Conservation (phyloP, 2,797 vertebrate genomes). For the Halcyon smyrnensis region DNA sequence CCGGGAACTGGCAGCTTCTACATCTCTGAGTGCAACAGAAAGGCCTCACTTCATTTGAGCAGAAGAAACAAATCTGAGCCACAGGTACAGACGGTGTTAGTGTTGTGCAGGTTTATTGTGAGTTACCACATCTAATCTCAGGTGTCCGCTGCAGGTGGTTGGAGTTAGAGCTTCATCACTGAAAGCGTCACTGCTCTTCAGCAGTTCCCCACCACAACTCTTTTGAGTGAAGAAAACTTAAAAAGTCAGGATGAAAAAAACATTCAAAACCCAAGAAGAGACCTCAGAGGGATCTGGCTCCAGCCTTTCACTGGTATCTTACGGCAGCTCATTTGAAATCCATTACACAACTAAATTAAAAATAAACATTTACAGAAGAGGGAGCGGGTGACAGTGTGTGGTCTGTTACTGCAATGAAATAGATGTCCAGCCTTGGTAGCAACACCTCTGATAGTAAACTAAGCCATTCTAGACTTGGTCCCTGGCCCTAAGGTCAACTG, state of each 20-base stretch:
- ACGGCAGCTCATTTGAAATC: slow-evolving; percentile 53
- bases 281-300: background rate
- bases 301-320: slow-evolving; percentile 28
- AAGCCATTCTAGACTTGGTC: background rate
- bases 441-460: slow-evolving; percentile 20
- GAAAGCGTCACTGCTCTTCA: background rate
- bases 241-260: background rate
- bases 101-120: background rate
- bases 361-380: slow-evolving; percentile 64
- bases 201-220: background rate
- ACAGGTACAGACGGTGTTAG: background rate
- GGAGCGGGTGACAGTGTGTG: background rate
- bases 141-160: background rate
- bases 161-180: background rate
- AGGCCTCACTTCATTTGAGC: background rate
- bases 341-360: slow-evolving; percentile 27
- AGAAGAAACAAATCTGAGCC: background rate
- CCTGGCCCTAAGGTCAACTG: background rate
- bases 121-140: background rate
- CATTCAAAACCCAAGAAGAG: background rate
- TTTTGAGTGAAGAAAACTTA: background rate
- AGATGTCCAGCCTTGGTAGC: background rate
- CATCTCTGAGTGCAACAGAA: background rate
- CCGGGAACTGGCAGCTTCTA: background rate
- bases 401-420: background rate